A percentile compares a stretch with the other conserved stretches of the same genome.
These are phyloP conservation scores for Hormiphora californensis DNA, from an alignment of 37 sponge, comb jelly and placozoan species.

Conservation along the genomic window DNA sequence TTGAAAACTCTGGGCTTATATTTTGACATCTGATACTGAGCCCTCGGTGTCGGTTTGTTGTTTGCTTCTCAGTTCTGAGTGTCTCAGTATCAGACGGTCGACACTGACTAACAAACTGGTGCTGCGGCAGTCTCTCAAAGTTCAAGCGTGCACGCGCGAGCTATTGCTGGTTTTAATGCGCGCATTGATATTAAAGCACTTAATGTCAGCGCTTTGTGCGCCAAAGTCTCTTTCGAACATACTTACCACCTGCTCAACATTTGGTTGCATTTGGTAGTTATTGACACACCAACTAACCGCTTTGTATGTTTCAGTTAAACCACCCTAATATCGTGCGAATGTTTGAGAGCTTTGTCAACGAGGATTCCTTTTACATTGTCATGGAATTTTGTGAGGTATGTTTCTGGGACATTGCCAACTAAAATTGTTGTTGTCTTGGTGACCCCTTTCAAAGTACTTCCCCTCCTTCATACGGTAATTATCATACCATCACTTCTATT, in stretches of 20 bases:
- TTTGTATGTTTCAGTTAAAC: slow-evolving; percentile 64
- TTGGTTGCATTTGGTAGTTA: not conserved
- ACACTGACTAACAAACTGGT: too few species aligned
- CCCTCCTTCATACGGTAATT: not conserved
- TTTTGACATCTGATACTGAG: too few species aligned
- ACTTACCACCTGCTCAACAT: not conserved
- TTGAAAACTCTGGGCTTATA: too few species aligned
- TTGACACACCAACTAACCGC: not conserved
- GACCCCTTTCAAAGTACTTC: not conserved
- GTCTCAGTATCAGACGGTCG: too few species aligned
- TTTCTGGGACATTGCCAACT: too few species aligned
- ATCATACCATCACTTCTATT: not conserved
- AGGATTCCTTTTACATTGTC: slow-evolving; percentile 85
- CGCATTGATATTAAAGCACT: not conserved
- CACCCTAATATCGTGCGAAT: slow-evolving; percentile 90
- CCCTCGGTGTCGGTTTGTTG: too few species aligned
- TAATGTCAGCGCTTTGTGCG: slow-evolving; percentile 22
- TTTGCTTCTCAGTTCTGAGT: too few species aligned
- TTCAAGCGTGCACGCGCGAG: not conserved
- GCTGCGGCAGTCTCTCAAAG: not conserved
- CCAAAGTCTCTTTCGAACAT: slow-evolving; percentile 35
- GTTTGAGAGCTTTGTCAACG: slow-evolving; percentile 90
- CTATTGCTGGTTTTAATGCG: slow-evolving; percentile 34
- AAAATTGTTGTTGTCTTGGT: too few species aligned
- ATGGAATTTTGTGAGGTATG: slow-evolving; percentile 95